These are phyloP conservation scores for Centroberyx gerrardi DNA, from an alignment of 2,797 vertebrate genomes.

Conservation along the genomic window DNA sequence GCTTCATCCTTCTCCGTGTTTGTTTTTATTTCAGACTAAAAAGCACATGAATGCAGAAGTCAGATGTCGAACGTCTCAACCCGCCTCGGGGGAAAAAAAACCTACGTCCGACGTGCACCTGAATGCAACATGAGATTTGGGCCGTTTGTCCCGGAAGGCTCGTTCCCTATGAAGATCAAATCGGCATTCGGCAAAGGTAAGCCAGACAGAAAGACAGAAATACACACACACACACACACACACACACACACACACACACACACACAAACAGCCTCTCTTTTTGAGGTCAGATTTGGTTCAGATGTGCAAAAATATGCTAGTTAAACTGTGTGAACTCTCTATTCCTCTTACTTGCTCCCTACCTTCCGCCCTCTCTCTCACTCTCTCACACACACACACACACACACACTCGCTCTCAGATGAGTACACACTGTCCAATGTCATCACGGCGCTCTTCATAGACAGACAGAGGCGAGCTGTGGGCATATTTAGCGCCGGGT, in stretches of 20 bases:
- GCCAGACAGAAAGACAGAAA: neutral
- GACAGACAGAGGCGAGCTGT: conserved; percentile 9
- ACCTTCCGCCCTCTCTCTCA: too few species aligned
- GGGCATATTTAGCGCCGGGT: conserved; percentile 10
- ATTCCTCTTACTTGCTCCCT: too few species aligned
- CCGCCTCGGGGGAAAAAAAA: too few species aligned
- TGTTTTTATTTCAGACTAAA: conserved; percentile 49
- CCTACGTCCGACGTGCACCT: neutral
- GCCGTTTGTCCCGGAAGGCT: neutral
- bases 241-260: neutral
- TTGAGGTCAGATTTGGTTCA: neutral
- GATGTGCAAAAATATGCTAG: neutral
- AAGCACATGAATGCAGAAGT: neutral
- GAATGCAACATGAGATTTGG: conserved; percentile 3
- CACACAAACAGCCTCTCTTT: neutral
- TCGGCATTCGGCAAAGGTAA: conserved; percentile 39
- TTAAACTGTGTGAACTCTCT: neutral
- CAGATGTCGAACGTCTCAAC: neutral
- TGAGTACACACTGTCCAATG: neutral
- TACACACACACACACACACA: neutral
- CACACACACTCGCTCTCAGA: neutral
- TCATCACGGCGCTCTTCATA: neutral
- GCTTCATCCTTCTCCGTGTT: neutral
- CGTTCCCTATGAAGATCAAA: neutral
- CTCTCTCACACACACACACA: neutral